Evolutionary conservation across 2,797 vertebrate species (phyloP), one percentile per base, ranked within the genome.

Genomic region (Gambusia yucatana): DNA sequence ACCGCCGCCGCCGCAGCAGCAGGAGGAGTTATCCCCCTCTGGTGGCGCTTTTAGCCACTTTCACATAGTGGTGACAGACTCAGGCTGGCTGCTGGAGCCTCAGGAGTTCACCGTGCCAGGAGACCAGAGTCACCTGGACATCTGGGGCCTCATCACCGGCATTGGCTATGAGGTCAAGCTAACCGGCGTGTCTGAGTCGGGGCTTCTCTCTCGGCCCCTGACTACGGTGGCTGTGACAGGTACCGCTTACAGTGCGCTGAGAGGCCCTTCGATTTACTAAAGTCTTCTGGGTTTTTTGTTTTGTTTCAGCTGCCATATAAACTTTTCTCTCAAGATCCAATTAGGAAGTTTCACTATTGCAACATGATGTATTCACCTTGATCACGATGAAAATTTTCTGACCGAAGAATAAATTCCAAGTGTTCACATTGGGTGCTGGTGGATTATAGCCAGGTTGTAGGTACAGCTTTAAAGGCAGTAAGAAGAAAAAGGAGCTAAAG

Each of bases 101-200:
- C 97, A 98, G 91, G 96, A 98, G 94, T 97, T 97, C 95, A 95
- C 94, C 81, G 97, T 98, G 90, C 95, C 96, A 0, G 97, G 98
- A 94, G 94, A 96, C 92, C 96, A 97, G 93, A 96, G 92, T 88
- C 95, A 97, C 72, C 94, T 98, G 96, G 96, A 98, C 92, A 95
- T 98, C 91, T 96, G 96, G 96, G 97, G 98, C 91, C 97, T 99
- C 92, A 99, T 99, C 94, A 98, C 98, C 33, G 97, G 97, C 93
- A 98, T 99, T 96, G 98, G 97, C 95, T 98, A 99, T 97, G 97
- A 98, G 96, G 96, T 99, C 95, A 93, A 95, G 91, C 95, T 99
- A 95, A 97, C 95, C 75, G 98, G 97, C 88, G 96, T 97, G 93
- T 95, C 96, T 90, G 95, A 95, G 88, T 93, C 94, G 39, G 98